phyloP scores from a whole-genome alignment of 2,888 invertebrate genomes.

The Theristus sp. region DNA sequence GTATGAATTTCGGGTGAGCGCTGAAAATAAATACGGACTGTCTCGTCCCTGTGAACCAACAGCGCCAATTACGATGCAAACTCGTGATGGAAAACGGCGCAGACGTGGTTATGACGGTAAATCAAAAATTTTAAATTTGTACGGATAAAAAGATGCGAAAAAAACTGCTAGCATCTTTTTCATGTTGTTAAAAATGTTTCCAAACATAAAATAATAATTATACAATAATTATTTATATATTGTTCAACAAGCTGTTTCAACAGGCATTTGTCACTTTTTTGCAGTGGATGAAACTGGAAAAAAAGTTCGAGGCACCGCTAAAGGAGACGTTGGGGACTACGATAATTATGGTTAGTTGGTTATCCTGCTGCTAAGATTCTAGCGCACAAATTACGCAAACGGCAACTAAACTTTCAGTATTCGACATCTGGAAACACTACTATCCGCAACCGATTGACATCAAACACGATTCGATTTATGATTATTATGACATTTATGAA shows the following conservation, averaged over 20 bases:
- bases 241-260: too few relatives aligned
- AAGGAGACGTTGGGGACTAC: slow-evolving; percentile 51
- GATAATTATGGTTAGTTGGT: slow-evolving; percentile 57
- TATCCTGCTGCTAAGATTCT: slow-evolving; percentile 10
- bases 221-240: too few relatives aligned
- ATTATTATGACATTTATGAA: slow-evolving; percentile 92
- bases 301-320: slow-evolving; percentile 74
- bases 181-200: too few relatives aligned
- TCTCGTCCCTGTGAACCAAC: slow-evolving; percentile 85
- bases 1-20: slow-evolving; percentile 89
- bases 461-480: slow-evolving; percentile 79
- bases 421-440: slow-evolving; percentile 91
- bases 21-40: slow-evolving; percentile 92
- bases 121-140: too few relatives aligned
- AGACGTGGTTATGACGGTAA: slow-evolving; percentile 20
- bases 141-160: too few relatives aligned
- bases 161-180: too few relatives aligned
- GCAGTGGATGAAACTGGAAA: slow-evolving; percentile 35
- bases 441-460: slow-evolving; percentile 94
- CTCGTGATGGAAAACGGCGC: slow-evolving; percentile 9
- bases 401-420: too few relatives aligned
- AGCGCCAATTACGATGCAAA: slow-evolving; percentile 50
- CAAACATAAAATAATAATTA: too few relatives aligned
- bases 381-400: slow-evolving; percentile 86
- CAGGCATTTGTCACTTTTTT: too few relatives aligned